Evolutionary conservation across 2,113 vertebrate species (phyloP), one percentile per base, ranked within the genome.

Genomic region (Anolis sagrei): DNA sequence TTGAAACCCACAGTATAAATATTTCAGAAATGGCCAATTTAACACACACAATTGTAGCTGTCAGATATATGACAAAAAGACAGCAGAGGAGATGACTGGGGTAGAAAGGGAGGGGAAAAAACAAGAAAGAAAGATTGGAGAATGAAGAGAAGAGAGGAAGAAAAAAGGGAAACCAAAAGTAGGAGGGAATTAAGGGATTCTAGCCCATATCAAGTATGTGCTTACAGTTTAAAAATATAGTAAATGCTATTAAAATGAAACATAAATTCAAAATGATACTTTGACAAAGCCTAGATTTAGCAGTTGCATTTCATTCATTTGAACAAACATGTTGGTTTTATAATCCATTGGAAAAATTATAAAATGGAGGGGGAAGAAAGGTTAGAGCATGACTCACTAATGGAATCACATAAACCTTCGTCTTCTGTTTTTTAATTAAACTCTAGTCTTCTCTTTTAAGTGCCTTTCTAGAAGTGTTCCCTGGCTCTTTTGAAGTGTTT

Each of bases 301-400:
- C 39, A 82, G 69, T 73, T 48, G 85, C 48, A 62, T 21, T 61
- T 73, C 11, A 0, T 87, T 86, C 68, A 87, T 89, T 39, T 80
- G 77, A 91, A 87, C 54, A 84, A 87, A 70, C 10, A 32, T 84
- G 86, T n/a, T 88, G 84, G 82, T 91, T 89, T 92, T 82, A 88
- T 72, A 82, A 89, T 88, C 29, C 90, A 39, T 68, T 48, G 54
- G 75, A n/a, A 86, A 88, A 90, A 86, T 68, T 84, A 91, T 83
- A 25, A 81, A 83, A 19, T n/a, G 80, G 68, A 54, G n/a, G 81
- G 73, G 74, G 39, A 32, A 61, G 85, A 90, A 92, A 89, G 74
- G 76, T 85, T 85, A 84, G 79, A 76, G 29, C 27, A 49, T 88
- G 84, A 92, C 80, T 93, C 92, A 89, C 32, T 88, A 49, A 48